A percentile compares a stretch with the other conserved stretches of the same genome.
These are phyloP conservation scores for Tholera decimalis DNA, from an alignment of 2,888 invertebrate genomes.

Conservation along the genomic window DNA sequence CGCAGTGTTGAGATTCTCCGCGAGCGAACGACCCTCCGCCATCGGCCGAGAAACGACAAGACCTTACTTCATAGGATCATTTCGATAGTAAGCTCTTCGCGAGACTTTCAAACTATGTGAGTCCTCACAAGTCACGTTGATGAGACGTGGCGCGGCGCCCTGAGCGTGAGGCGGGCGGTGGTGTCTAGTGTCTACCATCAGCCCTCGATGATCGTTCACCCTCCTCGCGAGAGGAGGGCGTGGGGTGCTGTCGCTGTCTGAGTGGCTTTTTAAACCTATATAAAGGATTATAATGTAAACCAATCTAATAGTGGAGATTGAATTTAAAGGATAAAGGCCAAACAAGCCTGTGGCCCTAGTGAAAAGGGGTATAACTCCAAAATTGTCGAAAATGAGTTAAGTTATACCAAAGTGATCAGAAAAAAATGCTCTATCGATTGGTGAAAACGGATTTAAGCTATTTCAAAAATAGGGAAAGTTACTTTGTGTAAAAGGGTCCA, in stretches of 20 bases:
- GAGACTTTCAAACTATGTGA: slow-evolving; percentile 47
- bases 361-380: too few species aligned
- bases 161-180: slow-evolving; percentile 54
- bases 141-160: slow-evolving; percentile 46
- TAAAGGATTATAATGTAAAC: too few species aligned
- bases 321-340: too few species aligned
- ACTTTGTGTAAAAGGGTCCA: too few species aligned
- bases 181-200: slow-evolving; percentile 30
- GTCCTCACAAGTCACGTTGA: slow-evolving; percentile 45
- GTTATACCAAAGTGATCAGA: too few species aligned
- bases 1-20: slow-evolving; percentile 26
- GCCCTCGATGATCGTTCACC: slow-evolving; percentile 49
- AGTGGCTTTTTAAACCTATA: slow-evolving; percentile 35
- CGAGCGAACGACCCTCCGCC: slow-evolving; percentile 5
- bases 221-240: slow-evolving; percentile 24
- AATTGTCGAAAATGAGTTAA: too few species aligned
- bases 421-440: too few species aligned
- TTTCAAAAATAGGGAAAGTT: too few species aligned
- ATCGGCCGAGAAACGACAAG: not conserved
- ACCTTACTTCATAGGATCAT: slow-evolving; percentile 51
- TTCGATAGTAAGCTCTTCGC: slow-evolving; percentile 45
- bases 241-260: slow-evolving; percentile 50
- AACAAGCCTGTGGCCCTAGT: too few species aligned
- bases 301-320: too few species aligned
- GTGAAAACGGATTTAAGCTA: too few species aligned